A percentile compares a stretch with the other conserved stretches of the same genome.
These are phyloP conservation scores for Solea senegalensis DNA, from an alignment of 2,113 vertebrate genomes.

Conservation along the genomic window DNA sequence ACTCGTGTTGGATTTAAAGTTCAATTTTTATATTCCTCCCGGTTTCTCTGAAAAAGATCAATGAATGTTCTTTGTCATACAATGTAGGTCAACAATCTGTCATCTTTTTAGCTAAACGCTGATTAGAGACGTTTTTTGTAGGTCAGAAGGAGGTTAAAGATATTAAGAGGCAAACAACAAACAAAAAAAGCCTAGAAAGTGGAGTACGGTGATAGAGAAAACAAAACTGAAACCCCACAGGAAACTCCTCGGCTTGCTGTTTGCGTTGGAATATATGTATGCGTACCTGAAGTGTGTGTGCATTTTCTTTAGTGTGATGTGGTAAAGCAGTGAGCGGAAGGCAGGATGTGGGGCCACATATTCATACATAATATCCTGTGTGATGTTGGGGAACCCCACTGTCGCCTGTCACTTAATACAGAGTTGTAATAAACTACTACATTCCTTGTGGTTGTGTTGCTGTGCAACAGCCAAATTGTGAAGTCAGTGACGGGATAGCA, in stretches of 20 bases:
- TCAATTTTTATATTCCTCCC: neutral
- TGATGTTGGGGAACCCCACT: conserved; percentile 68
- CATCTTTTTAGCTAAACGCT: neutral
- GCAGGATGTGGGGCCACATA: conserved; percentile 68
- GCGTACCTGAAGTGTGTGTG: conserved; percentile 1
- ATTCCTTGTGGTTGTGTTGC: conserved; percentile 43
- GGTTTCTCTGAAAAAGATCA: neutral
- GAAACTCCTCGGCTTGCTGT: conserved; percentile 39
- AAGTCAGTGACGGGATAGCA: neutral
- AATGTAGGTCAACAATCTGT: conserved; percentile 14
- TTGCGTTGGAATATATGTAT: conserved; percentile 42
- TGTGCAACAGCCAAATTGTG: conserved; percentile 5
- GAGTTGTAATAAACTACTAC: neutral
- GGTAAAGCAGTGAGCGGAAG: conserved; percentile 62
- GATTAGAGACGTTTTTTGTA: neutral
- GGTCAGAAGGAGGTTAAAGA: conserved; percentile 24
- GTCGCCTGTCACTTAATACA: conserved; percentile 19
- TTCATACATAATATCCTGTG: conserved; percentile 48
- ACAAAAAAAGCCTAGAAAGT: conserved; percentile 54
- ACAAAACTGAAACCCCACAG: conserved; percentile 65
- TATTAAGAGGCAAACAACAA: conserved; percentile 11
- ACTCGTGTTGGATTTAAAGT: conserved; percentile 9
- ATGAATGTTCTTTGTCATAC: neutral
- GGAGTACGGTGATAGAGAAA: conserved; percentile 51
- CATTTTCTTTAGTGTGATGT: conserved; percentile 37